Evolutionary conservation across 2,797 vertebrate species (phyloP), one percentile per base, ranked within the genome.

Genomic region (Florisuga fusca): DNA sequence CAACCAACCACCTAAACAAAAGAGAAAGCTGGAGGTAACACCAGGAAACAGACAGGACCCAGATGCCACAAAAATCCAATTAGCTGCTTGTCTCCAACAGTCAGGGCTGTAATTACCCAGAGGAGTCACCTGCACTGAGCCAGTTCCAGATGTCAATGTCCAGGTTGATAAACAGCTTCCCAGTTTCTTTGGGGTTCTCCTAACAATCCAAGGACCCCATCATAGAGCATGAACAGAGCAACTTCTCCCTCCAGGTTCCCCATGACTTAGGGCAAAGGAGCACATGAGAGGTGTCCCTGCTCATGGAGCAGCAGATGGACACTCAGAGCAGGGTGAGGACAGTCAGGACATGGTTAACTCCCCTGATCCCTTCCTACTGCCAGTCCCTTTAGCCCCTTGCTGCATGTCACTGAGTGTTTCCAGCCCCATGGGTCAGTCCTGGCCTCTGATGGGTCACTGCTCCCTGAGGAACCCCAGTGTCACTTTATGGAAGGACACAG

Each of bases 31-130:
- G 33, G 29, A 92, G 72, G 26, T 63, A 57, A 85, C 29, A 59
- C 20, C 57, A 84, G 55, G 71, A 88, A 89, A 89, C 2, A 12
- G 45, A 53, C 67, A 84, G 55, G 79, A 91, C 59, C 66, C 7
- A 18, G 23, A 38, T 85, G n/a, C 66, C 72, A 85, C 79, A 87
- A 74, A 79, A 92, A 87, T 89, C 91, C 90, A 31, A 34, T 87
- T 71, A 89, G 41, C 72, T 90, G 72, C 91, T 69, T 41, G 48
- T 68, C 36, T 75, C 33, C 57, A 74, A 21, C 34, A 46, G 27
- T 27, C 64, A 26, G 38, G 53, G 43, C 2, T 71, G 45, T n/a
- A 67, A 73, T 64, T 48, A 63, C 29, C 33, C 67, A 33, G 1
- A 31, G 10, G 23, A 20, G 31, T 58, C 62, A 62, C 34, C 33